Conservation (phyloP, 2,888 invertebrate species). For the Hypolimnas misippus region DNA sequence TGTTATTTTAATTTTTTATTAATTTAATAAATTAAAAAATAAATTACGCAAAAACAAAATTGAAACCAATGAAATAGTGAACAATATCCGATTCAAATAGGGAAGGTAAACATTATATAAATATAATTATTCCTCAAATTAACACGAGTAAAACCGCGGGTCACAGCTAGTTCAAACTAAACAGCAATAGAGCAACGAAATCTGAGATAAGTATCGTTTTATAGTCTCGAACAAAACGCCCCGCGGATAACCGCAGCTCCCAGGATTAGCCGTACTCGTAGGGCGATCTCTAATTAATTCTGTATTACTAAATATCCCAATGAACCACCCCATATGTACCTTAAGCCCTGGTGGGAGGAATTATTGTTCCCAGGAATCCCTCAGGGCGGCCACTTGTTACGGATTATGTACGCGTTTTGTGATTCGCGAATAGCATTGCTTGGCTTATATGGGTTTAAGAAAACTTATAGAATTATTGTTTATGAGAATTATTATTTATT, state of each 20-base stretch:
- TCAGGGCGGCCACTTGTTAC: conserved; percentile 72
- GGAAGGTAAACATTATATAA: too few species aligned
- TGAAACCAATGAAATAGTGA: too few species aligned
- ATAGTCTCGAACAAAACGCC: conserved; percentile 10
- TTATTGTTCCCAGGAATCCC: conserved; percentile 75
- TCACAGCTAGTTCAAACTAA: too few species aligned
- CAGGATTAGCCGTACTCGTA: conserved; percentile 56
- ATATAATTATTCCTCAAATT: too few species aligned
- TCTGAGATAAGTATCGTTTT: conserved; percentile 24
- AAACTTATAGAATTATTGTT: background rate
- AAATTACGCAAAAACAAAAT: too few species aligned
- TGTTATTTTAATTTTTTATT: too few species aligned
- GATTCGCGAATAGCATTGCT: conserved; percentile 34
- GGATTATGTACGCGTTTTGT: conserved; percentile 61
- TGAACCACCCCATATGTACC: conserved; percentile 36
- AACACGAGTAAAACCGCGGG: too few species aligned
- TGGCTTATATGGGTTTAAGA: conserved; percentile 53
- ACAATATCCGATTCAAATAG: too few species aligned
- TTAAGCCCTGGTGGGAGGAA: conserved; percentile 53
- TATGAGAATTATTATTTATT: background rate
- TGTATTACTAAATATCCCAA: conserved; percentile 65
- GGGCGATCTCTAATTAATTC: conserved; percentile 68
- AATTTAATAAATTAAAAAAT: too few species aligned
- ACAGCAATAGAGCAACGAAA: conserved; percentile 24
- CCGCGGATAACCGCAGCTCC: conserved; percentile 45